Conservation (phyloP, 2,888 invertebrate species). For the Dryadula phaetusa region DNA sequence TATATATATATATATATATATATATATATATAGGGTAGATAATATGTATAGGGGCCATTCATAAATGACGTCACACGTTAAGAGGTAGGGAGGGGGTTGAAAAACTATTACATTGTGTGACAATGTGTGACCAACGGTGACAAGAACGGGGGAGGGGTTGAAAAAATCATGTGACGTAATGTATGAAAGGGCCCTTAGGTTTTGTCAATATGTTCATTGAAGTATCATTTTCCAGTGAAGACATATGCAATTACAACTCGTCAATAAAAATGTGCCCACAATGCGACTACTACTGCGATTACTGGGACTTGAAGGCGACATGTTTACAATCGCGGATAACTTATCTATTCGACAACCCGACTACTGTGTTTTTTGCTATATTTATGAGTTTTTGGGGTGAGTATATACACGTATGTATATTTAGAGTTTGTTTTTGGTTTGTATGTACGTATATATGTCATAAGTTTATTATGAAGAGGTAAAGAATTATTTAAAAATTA, state of each 20-base stretch:
- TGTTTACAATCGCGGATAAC: slow-evolving; percentile 94
- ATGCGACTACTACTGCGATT: slow-evolving; percentile 94
- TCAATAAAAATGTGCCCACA: slow-evolving; percentile 94
- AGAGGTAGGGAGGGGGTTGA: too few relatives aligned
- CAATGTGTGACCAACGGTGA: too few relatives aligned
- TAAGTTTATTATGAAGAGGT: background rate
- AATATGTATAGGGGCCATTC: too few relatives aligned
- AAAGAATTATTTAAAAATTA: too few relatives aligned
- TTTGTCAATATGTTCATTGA: too few relatives aligned
- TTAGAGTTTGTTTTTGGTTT: background rate
- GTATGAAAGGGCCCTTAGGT: too few relatives aligned
- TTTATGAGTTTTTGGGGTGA: slow-evolving; percentile 98
- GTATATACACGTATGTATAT: slow-evolving; percentile 30
- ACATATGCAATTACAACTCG: slow-evolving; percentile 87
- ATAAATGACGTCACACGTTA: too few relatives aligned
- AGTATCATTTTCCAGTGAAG: slow-evolving; percentile 81
- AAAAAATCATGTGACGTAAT: too few relatives aligned
- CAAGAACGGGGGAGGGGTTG: too few relatives aligned
- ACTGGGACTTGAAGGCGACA: slow-evolving; percentile 92
- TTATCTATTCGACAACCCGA: slow-evolving; percentile 96
- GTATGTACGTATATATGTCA: background rate
- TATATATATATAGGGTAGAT: too few relatives aligned
- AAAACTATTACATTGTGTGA: too few relatives aligned
- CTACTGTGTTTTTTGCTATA: slow-evolving; percentile 97
- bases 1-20: too few relatives aligned